Conservation (phyloP, 1,140 invertebrate species). For the Drosophila bifasciata region DNA sequence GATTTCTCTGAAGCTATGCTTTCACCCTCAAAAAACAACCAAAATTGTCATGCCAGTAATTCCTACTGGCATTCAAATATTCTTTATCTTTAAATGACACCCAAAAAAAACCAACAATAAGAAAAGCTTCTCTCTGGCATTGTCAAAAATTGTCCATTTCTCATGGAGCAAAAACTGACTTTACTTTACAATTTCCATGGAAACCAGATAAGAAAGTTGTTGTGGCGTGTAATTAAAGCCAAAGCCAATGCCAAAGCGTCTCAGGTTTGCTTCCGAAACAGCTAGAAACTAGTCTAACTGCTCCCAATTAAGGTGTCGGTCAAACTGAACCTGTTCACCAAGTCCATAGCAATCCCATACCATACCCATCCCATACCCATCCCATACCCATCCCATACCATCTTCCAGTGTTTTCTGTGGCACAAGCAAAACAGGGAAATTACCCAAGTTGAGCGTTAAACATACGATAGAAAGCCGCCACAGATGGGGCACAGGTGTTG, state of each 20-base stretch:
- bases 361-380: neutral
- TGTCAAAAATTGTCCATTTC: conserved; percentile 31
- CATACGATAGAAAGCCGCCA: conserved; percentile 53
- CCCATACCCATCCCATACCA: neutral
- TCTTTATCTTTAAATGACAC: neutral
- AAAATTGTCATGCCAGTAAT: no score
- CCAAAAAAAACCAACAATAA: neutral
- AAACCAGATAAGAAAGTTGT: conserved; percentile 69
- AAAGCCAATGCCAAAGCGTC: conserved; percentile 18
- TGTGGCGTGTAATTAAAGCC: conserved; percentile 54
- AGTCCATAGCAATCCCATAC: neutral
- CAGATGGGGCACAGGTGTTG: neutral
- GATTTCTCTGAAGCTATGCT: no score
- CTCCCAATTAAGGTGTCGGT: conserved; percentile 74
- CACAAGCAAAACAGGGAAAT: conserved; percentile 31
- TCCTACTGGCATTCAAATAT: no score
- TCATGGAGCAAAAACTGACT: neutral
- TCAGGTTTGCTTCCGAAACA: conserved; percentile 64
- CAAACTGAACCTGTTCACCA: conserved; percentile 67
- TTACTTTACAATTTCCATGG: conserved; percentile 41
- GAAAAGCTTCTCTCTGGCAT: conserved; percentile 5
- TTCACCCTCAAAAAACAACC: no score
- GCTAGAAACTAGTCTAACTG: conserved; percentile 72
- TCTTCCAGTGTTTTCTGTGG: conserved; percentile 3
- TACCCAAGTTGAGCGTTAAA: conserved; percentile 50